Percentiles rank a stretch among this genome's conserved stretches.
Conservation (phyloP, 64 coral and sea anemone genomes). For the Actinia tenebrosa region DNA sequence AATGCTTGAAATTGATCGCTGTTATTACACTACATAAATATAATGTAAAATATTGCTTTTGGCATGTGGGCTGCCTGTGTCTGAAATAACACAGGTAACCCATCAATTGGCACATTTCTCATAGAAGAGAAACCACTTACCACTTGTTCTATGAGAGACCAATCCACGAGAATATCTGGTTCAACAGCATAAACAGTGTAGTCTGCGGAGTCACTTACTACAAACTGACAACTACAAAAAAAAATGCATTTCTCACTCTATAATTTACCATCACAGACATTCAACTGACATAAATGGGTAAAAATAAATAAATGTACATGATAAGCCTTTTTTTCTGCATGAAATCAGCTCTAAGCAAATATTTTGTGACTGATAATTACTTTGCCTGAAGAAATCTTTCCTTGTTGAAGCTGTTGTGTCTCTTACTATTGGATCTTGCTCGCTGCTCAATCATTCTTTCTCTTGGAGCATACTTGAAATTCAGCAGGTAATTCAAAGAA, state of each 20-base stretch:
- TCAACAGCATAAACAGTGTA: constrained; percentile 86
- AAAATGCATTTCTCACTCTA: background rate
- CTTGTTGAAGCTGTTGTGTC: constrained; percentile 70
- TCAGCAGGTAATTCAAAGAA: constrained; percentile 79
- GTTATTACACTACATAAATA: too few species aligned
- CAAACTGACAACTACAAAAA: constrained; percentile 85
- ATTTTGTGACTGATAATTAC: constrained; percentile 22
- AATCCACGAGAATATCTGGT: constrained; percentile 94
- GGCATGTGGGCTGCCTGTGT: too few species aligned
- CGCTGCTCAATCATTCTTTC: constrained; percentile 51
- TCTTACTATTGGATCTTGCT: constrained; percentile 41
- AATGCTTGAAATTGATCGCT: too few species aligned
- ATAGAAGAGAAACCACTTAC: constrained; percentile 24
- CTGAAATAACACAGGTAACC: too few species aligned
- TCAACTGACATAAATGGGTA: background rate
- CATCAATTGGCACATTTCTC: background rate
- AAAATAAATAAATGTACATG: background rate
- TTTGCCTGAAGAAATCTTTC: constrained; percentile 93
- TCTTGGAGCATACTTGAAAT: constrained; percentile 90
- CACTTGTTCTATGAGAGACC: constrained; percentile 96
- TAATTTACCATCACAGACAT: background rate
- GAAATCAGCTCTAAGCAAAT: background rate
- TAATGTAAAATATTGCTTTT: too few species aligned
- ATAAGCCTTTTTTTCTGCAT: too few species aligned
- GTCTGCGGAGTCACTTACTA: constrained; percentile 81